A percentile compares a stretch with the other conserved stretches of the same genome.
phyloP scores from a whole-genome alignment of 2,113 vertebrate species.

The Triplophysa rosa region DNA sequence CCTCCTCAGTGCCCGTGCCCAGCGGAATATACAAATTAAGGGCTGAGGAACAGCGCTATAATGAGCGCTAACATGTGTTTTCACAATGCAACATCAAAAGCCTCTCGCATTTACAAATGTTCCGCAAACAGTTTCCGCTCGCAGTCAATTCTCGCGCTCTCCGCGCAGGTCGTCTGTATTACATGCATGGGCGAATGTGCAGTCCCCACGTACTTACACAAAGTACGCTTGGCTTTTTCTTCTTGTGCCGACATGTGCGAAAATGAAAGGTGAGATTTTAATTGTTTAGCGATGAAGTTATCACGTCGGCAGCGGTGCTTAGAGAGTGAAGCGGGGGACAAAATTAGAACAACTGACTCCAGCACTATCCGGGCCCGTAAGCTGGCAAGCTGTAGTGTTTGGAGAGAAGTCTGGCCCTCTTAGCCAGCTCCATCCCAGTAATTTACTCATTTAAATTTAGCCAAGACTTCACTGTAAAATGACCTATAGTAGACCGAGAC shows the following conservation, averaged over 20 bases:
- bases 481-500: background rate
- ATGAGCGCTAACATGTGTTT: constrained; percentile 59
- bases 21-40: constrained; percentile 57
- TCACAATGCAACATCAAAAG: constrained; percentile 53
- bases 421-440: constrained; percentile 3
- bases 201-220: constrained; percentile 25
- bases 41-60: constrained; percentile 57
- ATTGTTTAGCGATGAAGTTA: constrained; percentile 49
- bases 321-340: constrained; percentile 19
- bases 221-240: background rate
- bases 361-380: constrained; percentile 24
- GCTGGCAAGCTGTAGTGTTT: constrained; percentile 25
- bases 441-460: constrained; percentile 29
- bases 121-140: constrained; percentile 34
- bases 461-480: background rate
- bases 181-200: constrained; percentile 36
- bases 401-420: constrained; percentile 9
- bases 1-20: constrained; percentile 52
- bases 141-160: constrained; percentile 31
- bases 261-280: constrained; percentile 21
- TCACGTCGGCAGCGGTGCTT: constrained; percentile 20
- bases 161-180: constrained; percentile 2
- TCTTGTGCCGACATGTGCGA: constrained; percentile 5
- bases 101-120: constrained; percentile 51
- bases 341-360: constrained; percentile 39